Evolutionary conservation across 2,113 vertebrate genomes (phyloP).

Genomic region (Pipra filicauda): DNA sequence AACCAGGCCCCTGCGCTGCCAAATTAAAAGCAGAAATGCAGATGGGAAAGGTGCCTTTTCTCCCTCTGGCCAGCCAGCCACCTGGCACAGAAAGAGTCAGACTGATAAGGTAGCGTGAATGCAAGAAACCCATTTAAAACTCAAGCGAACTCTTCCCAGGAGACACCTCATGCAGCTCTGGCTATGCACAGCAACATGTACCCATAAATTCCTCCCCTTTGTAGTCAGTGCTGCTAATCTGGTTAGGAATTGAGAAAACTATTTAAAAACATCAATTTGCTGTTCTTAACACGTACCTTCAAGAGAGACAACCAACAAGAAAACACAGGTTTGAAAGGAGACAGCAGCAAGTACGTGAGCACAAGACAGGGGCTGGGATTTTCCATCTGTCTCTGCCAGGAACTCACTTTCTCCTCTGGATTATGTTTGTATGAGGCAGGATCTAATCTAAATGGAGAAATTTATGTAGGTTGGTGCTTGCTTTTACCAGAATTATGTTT

Average conservation of each 20-base stretch:
- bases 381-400: not conserved
- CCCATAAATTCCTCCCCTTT: not conserved
- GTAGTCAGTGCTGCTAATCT: not conserved
- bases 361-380: not conserved
- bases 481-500: slow-evolving; percentile 1
- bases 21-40: slow-evolving; percentile 1
- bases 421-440: not conserved
- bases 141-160: not conserved
- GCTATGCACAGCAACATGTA: not conserved
- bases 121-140: not conserved
- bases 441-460: not conserved
- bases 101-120: rapidly evolving
- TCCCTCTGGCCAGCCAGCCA: not conserved
- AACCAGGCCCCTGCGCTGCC: not conserved
- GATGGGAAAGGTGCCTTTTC: not conserved
- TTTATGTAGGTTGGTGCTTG: not conserved
- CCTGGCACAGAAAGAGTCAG: not conserved
- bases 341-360: not conserved
- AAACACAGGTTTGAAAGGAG: not conserved
- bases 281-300: not conserved
- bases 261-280: not conserved
- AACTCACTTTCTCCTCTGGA: slow-evolving; percentile 3
- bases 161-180: not conserved
- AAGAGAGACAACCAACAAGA: not conserved
- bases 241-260: not conserved